These are phyloP conservation scores for Phodopus roborovskii DNA, from an alignment of 2,113 vertebrate species.

Conservation along the genomic window DNA sequence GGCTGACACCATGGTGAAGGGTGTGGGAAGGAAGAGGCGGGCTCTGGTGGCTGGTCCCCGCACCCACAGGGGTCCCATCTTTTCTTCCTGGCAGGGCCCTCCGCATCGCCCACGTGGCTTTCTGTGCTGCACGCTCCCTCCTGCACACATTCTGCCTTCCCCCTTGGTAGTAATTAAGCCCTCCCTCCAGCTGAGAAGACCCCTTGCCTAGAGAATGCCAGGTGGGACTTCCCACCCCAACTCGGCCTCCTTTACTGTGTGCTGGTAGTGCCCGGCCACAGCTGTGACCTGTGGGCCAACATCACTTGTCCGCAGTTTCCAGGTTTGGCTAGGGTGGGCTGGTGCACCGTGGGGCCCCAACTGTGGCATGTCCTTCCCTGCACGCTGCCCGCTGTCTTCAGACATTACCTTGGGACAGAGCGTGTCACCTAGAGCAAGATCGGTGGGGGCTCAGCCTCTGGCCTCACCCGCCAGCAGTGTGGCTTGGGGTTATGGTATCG, in stretches of 20 bases:
- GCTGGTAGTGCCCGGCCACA: too few species aligned
- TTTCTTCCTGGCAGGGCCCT: neutral
- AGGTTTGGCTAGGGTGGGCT: neutral
- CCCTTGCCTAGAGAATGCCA: neutral
- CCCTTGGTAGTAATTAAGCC: conserved; percentile 59
- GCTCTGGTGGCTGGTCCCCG: neutral
- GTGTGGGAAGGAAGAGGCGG: neutral
- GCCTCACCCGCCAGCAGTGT: fast-evolving
- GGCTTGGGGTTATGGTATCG: neutral
- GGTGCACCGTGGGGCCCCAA: neutral
- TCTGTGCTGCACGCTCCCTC: neutral
- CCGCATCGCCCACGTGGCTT: neutral
- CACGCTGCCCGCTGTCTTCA: neutral
- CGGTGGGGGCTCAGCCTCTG: neutral
- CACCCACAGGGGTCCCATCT: neutral
- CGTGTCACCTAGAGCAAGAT: fast-evolving
- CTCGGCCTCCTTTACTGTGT: neutral
- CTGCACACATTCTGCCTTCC: neutral
- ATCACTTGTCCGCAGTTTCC: fast-evolving
- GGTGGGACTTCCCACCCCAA: neutral
- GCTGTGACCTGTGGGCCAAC: too few species aligned
- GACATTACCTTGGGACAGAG: neutral
- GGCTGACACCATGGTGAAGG: neutral
- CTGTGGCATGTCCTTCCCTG: neutral
- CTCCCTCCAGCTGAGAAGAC: neutral